phyloP scores from a whole-genome alignment of 2,888 invertebrate species.

The Agonopterix arenella region DNA sequence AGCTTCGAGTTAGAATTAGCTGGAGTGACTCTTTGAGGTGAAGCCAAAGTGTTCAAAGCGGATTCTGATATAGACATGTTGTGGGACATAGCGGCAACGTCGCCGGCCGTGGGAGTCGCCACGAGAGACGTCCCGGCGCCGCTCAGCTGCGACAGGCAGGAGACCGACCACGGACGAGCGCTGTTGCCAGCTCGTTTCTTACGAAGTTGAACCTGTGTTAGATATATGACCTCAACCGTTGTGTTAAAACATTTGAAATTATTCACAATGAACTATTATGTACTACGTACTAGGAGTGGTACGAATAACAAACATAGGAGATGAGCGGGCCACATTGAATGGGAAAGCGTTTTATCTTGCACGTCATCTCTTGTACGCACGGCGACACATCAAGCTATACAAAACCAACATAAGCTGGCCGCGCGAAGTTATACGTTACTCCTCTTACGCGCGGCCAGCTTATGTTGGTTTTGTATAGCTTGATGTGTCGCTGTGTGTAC shows the following conservation, averaged over 20 bases:
- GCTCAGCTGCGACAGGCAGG: conserved; percentile 86
- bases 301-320: no score
- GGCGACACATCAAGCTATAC: no score
- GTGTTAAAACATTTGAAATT: conserved; percentile 11
- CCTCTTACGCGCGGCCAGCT: no score
- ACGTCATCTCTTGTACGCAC: no score
- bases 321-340: no score
- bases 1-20: conserved; percentile 60
- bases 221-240: conserved; percentile 7
- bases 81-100: conserved; percentile 60
- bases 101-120: conserved; percentile 52
- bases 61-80: conserved; percentile 93
- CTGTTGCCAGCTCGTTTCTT: conserved; percentile 75
- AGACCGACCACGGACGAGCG: conserved; percentile 91
- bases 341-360: not conserved
- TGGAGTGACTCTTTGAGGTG: conserved; percentile 64
- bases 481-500: no score
- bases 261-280: not conserved
- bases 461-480: no score
- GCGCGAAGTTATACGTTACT: no score
- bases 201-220: conserved; percentile 78
- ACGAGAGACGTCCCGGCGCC: conserved; percentile 63
- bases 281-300: no score
- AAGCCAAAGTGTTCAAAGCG: conserved; percentile 85
- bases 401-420: no score